Base-by-base conservation (phyloP, 2,888 invertebrate species). In the Zootermopsis nevadensis region DNA sequence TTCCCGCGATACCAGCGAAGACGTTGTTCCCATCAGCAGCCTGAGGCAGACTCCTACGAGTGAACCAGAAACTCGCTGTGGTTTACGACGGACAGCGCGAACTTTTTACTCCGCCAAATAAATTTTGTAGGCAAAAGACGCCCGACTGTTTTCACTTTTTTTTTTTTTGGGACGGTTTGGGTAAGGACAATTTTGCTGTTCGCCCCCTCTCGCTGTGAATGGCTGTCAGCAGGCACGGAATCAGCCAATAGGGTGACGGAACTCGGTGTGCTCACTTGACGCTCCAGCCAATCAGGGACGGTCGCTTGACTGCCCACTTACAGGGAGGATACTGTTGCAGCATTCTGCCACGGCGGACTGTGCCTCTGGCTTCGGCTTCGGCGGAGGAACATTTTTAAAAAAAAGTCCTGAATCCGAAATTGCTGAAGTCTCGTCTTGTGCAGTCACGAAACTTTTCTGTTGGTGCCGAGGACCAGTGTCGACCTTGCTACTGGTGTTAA, bases 231-330 rank as follows among this genome's bases (percentile, higher is more conserved):
- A 33, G 33, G 69, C 60, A 60, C 8, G 60, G 27, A 60, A 8
- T 27, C 60, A 60, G 27, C 74, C 74, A 74, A 74, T 74, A 22
- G 38, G 22, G 38, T 35, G n/a, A 8, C 35, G 15, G 24, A n/a
- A 35, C 35, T 38, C n/a, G 38, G 24, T 38, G 74, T 38, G 74
- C 74, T 74, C 74, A 74, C 74, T 60, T 74, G 74, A 8, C 33
- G 2, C 2, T 0, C 35, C 74, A 74, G 74, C 74, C 74, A 74
- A 74, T 74, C 35, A 38, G 74, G 12, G 74, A 38, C 2, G 38
- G 38, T 33, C 19, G 24, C 30, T 74, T n/a, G 74, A 74, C 74
- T 74, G 74, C 74, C 74, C 74, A 74, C 74, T 74, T 74, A 22
- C 38, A 74, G 38, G 74, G 60, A 27, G 27, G n/a, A 60, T 7